Conservation (phyloP, 2,113 vertebrate species). For the Oncorhynchus clarkii region DNA sequence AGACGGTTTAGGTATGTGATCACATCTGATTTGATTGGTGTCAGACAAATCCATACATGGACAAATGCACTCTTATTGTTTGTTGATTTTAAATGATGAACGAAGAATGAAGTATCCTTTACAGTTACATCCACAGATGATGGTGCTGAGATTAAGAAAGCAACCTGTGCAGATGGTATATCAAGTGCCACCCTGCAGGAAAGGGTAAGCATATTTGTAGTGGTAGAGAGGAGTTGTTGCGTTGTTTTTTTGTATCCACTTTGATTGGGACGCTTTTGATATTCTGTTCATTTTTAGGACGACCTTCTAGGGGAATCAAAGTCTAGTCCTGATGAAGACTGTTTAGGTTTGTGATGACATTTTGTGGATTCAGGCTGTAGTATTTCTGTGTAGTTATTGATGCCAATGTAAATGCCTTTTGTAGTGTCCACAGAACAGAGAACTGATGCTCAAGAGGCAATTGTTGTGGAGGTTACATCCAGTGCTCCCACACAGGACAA, state of each 20-base stretch:
- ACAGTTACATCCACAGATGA: neutral
- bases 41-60: too few relatives aligned
- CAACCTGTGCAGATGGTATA: neutral
- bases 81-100: too few relatives aligned
- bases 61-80: too few relatives aligned
- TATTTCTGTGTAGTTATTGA: too few relatives aligned
- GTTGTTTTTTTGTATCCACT: neutral
- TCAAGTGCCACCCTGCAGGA: neutral
- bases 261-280: neutral
- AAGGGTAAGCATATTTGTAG: neutral
- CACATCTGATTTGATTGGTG: neutral
- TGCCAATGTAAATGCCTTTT: too few relatives aligned
- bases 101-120: neutral
- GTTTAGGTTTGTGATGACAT: conserved; percentile 22
- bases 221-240: too few relatives aligned
- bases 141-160: neutral
- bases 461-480: too few relatives aligned
- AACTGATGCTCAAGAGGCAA: too few relatives aligned
- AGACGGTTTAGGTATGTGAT: neutral
- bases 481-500: too few relatives aligned
- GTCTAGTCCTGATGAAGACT: neutral
- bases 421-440: too few relatives aligned
- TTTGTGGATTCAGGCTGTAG: neutral
- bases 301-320: neutral
- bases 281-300: conserved; percentile 24